Percentiles rank a stretch among this genome's conserved stretches.
These are phyloP conservation scores for Parnassius mnemosyne DNA, from an alignment of 2,888 invertebrate genomes.

Conservation along the genomic window DNA sequence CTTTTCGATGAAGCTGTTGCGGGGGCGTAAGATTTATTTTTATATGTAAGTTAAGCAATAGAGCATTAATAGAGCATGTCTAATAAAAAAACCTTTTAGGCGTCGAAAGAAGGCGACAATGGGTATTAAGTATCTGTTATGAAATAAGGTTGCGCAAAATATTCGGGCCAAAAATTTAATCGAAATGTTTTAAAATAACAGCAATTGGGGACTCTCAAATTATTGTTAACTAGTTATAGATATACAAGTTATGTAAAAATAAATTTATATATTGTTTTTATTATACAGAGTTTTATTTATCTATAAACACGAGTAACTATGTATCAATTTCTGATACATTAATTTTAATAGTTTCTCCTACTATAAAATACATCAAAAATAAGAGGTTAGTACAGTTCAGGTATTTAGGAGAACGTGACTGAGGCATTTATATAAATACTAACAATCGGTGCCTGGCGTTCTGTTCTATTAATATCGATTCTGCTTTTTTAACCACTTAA, in stretches of 20 bases:
- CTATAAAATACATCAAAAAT: slow-evolving; percentile 26
- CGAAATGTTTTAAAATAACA: background rate
- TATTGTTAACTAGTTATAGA: slow-evolving; percentile 77
- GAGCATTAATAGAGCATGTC: slow-evolving; percentile 71
- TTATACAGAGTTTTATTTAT: slow-evolving; percentile 28
- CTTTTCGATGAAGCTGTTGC: slow-evolving; percentile 82
- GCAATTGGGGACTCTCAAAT: slow-evolving; percentile 31
- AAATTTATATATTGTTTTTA: slow-evolving; percentile 42
- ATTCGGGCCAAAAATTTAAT: slow-evolving; percentile 6
- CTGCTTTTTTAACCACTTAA: background rate
- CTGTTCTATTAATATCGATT: slow-evolving; percentile 3
- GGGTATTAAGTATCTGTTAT: slow-evolving; percentile 58
- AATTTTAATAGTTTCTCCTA: no score
- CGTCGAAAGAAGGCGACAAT: slow-evolving; percentile 40
- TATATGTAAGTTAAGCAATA: slow-evolving; percentile 58
- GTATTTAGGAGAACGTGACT: no score
- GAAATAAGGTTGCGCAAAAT: slow-evolving; percentile 67
- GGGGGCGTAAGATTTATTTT: slow-evolving; percentile 57
- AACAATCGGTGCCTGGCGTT: slow-evolving; percentile 8
- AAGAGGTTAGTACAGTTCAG: no score
- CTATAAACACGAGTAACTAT: background rate
- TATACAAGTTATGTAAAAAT: slow-evolving; percentile 44
- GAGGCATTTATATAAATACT: slow-evolving; percentile 5
- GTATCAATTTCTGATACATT: no score
- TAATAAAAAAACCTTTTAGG: slow-evolving; percentile 43